A percentile compares a stretch with the other conserved stretches of the same genome.
These are phyloP conservation scores for Nothoprocta perdicaria DNA, from an alignment of 2,113 vertebrate genomes.

Conservation along the genomic window DNA sequence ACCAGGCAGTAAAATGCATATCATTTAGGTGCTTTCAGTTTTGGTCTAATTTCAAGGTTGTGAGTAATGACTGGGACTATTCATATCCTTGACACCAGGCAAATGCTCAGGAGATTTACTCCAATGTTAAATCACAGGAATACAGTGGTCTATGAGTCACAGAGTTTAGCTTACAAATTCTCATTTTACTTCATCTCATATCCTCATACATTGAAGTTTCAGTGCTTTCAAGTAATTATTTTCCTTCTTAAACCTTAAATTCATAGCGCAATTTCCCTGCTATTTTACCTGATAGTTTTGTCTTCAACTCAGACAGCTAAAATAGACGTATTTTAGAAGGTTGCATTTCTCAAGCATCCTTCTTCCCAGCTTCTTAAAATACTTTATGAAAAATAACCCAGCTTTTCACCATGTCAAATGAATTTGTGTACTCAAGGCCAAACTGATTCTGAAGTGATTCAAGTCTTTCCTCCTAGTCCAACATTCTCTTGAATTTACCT, in stretches of 20 bases:
- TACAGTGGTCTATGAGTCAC: not conserved
- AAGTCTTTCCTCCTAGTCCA: not conserved
- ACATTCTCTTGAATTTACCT: not conserved
- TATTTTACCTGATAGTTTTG: not conserved
- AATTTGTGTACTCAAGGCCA: not conserved
- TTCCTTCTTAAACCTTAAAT: conserved; percentile 9
- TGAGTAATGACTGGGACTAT: conserved; percentile 12
- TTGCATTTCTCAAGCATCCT: not conserved
- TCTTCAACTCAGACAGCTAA: not conserved
- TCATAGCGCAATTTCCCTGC: not conserved
- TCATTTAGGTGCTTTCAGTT: conserved; percentile 33
- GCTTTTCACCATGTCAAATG: not conserved
- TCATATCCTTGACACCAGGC: not conserved
- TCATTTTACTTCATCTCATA: conserved; percentile 14
- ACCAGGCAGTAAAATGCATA: conserved; percentile 7
- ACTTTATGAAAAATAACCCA: not conserved
- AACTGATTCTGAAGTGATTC: not conserved
- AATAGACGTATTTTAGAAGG: conserved; percentile 13
- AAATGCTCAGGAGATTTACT: conserved; percentile 30
- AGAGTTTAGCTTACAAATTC: not conserved
- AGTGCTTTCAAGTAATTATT: not conserved
- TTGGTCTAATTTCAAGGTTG: conserved; percentile 50
- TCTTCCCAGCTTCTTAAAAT: not conserved
- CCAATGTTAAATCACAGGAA: not conserved
- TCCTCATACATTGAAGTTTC: not conserved